Evolutionary conservation across 2,888 invertebrate genomes (phyloP), one percentile per base, ranked within the genome.

Genomic region (Platycheirus rosarum): DNA sequence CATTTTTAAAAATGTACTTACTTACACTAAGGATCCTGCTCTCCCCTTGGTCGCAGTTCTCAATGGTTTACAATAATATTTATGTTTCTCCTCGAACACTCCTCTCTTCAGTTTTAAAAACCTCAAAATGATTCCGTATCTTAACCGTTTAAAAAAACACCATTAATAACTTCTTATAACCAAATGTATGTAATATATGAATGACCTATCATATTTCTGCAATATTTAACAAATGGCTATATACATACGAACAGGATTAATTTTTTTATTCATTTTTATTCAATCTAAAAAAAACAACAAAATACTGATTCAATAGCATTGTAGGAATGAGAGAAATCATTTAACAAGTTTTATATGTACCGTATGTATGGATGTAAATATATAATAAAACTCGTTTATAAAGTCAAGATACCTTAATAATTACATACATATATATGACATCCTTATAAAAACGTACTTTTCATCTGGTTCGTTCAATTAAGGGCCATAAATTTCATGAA

Each of bases 401-500:
- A 57, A 57, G 60, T 65, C 60, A 71, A 20, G 14, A 71, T 66
- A 70, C 63, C 63, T 48, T 37, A 70, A 16, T 48, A 13, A 23
- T 23, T 48, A 48, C n/a, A n/a, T n/a, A n/a, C n/a, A n/a, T n/a
- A 49, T 62, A n/a, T 32, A 65, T 26, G 46, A 71, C 49, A 62
- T 53, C 65, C 51, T 65, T 70, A 18, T 35, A 74, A 63, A 60
- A 53, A 53, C 0, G n/a, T 35, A 53, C 14, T 26, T 26, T 48
- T 66, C 32, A 65, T 18, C 42, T 11, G 65, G 71, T 63, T 75
- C 57, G 37, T 69, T 68, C 55, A 62, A 68, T 62, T 63, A 55
- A n/a, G 65, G 66, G 53, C 77, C 51, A 23, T 7, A 35, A n/a
- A 35, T 62, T 68, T 32, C 46, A 29, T 55, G 48, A 53, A 71